A percentile compares a stretch with the other conserved stretches of the same genome.
Evolutionary conservation across 2,113 vertebrate genomes (phyloP).

Genomic region (Apaloderma vittatum): DNA sequence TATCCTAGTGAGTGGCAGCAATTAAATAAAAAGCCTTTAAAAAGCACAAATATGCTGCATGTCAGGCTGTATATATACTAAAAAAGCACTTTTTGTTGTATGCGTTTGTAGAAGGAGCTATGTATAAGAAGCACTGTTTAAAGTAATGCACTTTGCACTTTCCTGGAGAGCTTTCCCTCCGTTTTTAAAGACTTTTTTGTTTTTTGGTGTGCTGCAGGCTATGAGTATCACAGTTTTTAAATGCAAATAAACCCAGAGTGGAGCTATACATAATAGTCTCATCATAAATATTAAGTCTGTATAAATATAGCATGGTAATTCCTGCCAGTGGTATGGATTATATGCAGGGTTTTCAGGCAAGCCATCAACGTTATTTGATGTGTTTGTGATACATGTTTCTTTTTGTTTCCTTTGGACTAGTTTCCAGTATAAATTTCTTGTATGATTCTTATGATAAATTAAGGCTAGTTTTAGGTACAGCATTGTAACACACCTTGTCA

Average conservation of each 20-base stretch:
- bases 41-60: conserved; percentile 38
- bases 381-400: neutral
- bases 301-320: neutral
- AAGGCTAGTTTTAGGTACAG: neutral
- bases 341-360: neutral
- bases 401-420: neutral
- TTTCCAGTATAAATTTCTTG: neutral
- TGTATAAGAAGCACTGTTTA: conserved; percentile 62
- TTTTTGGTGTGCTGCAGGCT: neutral
- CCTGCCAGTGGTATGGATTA: conserved; percentile 13
- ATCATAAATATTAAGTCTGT: neutral
- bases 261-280: neutral
- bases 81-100: conserved; percentile 45
- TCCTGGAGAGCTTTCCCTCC: conserved; percentile 28
- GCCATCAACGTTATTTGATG: neutral
- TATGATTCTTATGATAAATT: neutral
- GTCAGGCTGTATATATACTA: conserved; percentile 12
- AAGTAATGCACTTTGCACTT: conserved; percentile 77
- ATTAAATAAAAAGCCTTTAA: conserved; percentile 24
- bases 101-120: conserved; percentile 1
- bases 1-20: neutral
- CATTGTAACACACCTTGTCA: neutral
- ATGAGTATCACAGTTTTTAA: neutral
- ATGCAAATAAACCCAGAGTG: conserved; percentile 21
- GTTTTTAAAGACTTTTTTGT: conserved; percentile 3